Base-by-base conservation (phyloP, 1,140 invertebrate genomes). In the Tetranychus urticae region DNA sequence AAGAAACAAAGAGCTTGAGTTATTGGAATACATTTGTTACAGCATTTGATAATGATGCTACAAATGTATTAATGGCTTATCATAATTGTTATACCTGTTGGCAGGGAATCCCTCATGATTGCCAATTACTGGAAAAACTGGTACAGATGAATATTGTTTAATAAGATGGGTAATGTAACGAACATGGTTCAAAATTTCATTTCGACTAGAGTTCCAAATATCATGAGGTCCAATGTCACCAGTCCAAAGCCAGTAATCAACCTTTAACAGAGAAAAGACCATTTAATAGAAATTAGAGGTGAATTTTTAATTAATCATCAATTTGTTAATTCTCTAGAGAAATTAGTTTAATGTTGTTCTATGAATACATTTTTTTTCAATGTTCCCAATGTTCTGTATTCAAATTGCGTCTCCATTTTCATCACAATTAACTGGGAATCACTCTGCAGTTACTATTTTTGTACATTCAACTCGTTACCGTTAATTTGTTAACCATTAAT, bases 231-330 rank as follows among this genome's bases (percentile, higher is more conserved):
- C 90, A 56, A 97, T 71, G 75, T 97, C 93, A 3, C 93, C 93
- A 0, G 92, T 97, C 88, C 91, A 97, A 23, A 93, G 71, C 65
- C 97, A 93, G 70, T 91, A 94, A 74, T 97, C 91, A 65, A 94
- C 55, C 86, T 84, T 82, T 79, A 7, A 81, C 78, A 61, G 91
- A 90, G 67, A 42, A 42, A 42, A 42, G 39, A 42, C 5, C 90
- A 85, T 66, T 85, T 79, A 52, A 90, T 72, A 86, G 91, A 88
- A 67, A n/a, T 47, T 47, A 47, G n/a, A 12, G n/a, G n/a, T 47
- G 46, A 47, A 47, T 23, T 23, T 7, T 52, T 52, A 52, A 52
- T 52, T 52, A 23, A 33, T 52, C 31, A 23, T 33, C 5, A 52
- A 14, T 8, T 5, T n/a, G 5, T 52, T 6, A 52, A 52, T 52